A percentile compares a stretch with the other conserved stretches of the same genome.
Conservation (phyloP, 2,113 vertebrate genomes). For the Cyphomyrus plagiostoma region DNA sequence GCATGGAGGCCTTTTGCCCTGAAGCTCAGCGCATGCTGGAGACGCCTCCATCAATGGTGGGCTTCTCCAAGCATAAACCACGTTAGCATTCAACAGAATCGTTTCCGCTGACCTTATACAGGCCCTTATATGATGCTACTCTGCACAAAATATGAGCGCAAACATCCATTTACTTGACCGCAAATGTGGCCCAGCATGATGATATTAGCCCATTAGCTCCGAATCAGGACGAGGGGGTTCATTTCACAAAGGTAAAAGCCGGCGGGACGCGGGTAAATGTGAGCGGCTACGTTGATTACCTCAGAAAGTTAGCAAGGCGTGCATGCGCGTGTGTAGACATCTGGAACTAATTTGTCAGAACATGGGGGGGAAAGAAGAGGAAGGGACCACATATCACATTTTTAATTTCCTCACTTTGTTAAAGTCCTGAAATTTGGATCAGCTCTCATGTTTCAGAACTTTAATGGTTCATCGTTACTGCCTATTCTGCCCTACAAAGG, state of each 20-base stretch:
- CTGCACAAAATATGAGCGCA: not conserved
- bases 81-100: not conserved
- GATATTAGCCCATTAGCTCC: not conserved
- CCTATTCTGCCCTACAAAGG: not conserved
- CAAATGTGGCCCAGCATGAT: too few species aligned
- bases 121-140: not conserved
- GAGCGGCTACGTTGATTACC: not conserved
- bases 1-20: not conserved
- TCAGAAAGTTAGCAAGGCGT: not conserved
- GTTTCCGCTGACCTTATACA: not conserved
- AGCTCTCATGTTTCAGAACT: not conserved
- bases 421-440: not conserved
- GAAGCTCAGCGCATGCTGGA: not conserved
- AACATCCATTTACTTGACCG: not conserved
- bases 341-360: not conserved
- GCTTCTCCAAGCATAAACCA: not conserved
- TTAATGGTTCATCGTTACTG: not conserved
- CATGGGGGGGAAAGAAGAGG: not conserved
- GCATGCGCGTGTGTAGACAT: not conserved
- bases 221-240: not conserved
- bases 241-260: not conserved
- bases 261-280: not conserved
- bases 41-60: not conserved
- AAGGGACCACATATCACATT: not conserved
- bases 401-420: not conserved